These are phyloP conservation scores for Hydractinia symbiolongicarpus DNA, from an alignment of 30 jellyfish, hydroid and myxozoan species.

Conservation along the genomic window DNA sequence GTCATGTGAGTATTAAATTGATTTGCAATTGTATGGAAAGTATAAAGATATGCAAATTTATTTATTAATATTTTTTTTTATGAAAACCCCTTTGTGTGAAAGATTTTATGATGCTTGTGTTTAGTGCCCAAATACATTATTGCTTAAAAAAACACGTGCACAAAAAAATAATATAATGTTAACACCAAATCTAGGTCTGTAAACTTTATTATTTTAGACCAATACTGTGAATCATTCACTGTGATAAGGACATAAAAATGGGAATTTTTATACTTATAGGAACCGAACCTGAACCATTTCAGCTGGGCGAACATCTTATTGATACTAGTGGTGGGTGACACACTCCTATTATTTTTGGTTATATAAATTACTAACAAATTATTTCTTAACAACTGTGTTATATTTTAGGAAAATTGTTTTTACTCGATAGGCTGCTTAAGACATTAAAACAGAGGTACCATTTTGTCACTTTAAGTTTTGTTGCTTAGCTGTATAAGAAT, in stretches of 20 bases:
- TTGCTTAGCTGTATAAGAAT: not conserved
- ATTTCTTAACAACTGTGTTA: not conserved
- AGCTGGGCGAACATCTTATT: conserved; percentile 87
- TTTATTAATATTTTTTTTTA: no score
- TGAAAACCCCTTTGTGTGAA: no score
- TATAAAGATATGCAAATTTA: no score
- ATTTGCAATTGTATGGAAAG: not conserved
- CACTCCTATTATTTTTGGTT: not conserved
- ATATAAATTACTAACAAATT: not conserved
- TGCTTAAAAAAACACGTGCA: no score
- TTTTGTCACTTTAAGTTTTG: not conserved
- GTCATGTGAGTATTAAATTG: not conserved
- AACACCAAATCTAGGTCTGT: no score
- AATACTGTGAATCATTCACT: no score
- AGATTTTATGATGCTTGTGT: no score
- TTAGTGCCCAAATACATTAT: no score
- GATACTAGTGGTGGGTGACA: conserved; percentile 73
- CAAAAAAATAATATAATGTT: no score
- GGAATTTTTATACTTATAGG: conserved; percentile 35
- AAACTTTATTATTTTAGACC: no score
- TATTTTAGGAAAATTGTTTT: conserved; percentile 7
- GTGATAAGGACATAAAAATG: no score
- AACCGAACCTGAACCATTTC: conserved; percentile 90
- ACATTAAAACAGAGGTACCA: not conserved
- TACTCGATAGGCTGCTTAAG: not conserved